Base-by-base conservation (phyloP, 1,140 invertebrate species). In the Drosophila azteca region DNA sequence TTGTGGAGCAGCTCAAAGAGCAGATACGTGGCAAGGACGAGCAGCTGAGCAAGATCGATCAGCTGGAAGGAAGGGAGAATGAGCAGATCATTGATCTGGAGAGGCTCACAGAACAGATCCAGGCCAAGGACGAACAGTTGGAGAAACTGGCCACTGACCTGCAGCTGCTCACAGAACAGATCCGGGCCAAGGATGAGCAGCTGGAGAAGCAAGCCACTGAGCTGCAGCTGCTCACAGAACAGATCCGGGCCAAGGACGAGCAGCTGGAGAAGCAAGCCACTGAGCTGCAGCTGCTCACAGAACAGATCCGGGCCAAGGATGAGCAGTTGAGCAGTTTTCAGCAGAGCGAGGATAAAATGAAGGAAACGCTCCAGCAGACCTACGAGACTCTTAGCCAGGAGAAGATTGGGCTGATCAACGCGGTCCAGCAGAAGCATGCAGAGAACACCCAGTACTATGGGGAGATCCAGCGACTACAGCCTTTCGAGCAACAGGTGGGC, bases 401-500 rank as follows among this genome's bases (percentile, higher is more conserved):
- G 82, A 94, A 96, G 79, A 94, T 45, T n/a, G 94, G 45, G 94
- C 97, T 91, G 92, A 95, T 97, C 26, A 94, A 94, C 54, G 93
- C 95, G 6, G 92, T 97, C 0, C 95, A 95, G 71, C 92, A 94
- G 48, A 98, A 98, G 92, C 96, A 98, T 72, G 94, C 95, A 59
- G 97, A 98, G 91, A 96, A 94, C 81, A 81, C 97, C 2, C 94
- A 95, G 49, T 97, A 97, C 91, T 96, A 97, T 74, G 93, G 92
- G 3, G 97, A 98, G 92, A 95, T 97, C 57, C 96, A 97, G 89
- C 93, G 95, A 41, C 79, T 98, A n/a, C 69, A 79, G 46, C 67
- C 76, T 49, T 50, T 58, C 13, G 69, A 71, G 15, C 49, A 55
- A 45, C 72, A 69, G 20, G 45, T 90, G 6, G 26, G 26, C 1